Conservation (phyloP, 2,113 vertebrate species). For the Myanophis thanlyinensis region DNA sequence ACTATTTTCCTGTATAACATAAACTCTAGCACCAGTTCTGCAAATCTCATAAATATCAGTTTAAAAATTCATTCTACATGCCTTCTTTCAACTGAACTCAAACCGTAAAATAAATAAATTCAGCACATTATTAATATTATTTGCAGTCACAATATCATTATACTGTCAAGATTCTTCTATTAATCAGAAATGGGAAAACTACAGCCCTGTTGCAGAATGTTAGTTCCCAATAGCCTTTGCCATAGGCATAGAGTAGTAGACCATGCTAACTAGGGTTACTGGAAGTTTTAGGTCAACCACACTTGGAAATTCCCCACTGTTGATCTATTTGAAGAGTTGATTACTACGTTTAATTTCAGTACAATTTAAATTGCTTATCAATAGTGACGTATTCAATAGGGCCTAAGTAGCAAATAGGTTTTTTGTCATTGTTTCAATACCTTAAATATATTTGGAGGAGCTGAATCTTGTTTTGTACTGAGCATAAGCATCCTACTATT, state of each 20-base stretch:
- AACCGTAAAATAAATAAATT: not conserved
- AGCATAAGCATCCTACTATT: not conserved
- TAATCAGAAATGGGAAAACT: not conserved
- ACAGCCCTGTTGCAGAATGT: not conserved
- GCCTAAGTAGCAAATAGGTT: not conserved
- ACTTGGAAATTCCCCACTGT: not conserved
- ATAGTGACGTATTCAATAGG: not conserved
- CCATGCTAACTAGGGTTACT: not conserved
- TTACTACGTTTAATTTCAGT: not conserved
- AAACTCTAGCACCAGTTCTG: not conserved
- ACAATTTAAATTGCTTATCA: not conserved
- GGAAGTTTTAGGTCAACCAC: not conserved
- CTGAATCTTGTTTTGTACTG: not conserved
- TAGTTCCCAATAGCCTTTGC: not conserved
- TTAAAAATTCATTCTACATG: conserved; percentile 12
- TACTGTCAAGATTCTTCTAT: not conserved
- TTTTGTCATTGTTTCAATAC: not conserved
- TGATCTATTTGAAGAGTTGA: not conserved
- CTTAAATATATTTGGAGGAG: not conserved
- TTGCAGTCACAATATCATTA: not conserved
- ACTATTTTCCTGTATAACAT: conserved; percentile 60
- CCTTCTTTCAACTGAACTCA: not conserved
- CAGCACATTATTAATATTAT: not conserved
- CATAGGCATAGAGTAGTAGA: no score
- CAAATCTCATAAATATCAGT: not conserved